Percentiles rank a stretch among this genome's conserved stretches.
These are phyloP conservation scores for Petroica traversi DNA, from an alignment of 2,113 vertebrate genomes.

Conservation along the genomic window DNA sequence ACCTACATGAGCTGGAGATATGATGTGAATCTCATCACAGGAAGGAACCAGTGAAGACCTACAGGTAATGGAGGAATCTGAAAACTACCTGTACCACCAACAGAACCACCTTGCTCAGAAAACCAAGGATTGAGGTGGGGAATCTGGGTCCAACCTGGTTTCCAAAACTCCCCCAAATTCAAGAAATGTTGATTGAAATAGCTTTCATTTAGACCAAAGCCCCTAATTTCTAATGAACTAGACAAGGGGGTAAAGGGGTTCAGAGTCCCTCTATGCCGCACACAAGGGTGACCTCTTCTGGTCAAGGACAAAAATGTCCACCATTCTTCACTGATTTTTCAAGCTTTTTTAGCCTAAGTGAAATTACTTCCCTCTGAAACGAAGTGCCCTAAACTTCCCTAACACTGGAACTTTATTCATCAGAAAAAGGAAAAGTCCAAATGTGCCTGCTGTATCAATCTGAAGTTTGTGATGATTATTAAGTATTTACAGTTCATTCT, in stretches of 20 bases:
- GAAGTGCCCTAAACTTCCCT: neutral
- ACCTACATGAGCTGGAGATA: neutral
- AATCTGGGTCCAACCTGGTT: neutral
- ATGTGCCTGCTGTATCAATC: neutral
- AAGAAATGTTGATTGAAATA: neutral
- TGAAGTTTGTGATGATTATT: neutral
- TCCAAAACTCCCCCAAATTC: neutral
- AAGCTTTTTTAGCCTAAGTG: neutral
- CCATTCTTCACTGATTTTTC: neutral
- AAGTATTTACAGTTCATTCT: neutral
- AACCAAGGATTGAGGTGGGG: neutral
- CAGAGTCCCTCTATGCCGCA: neutral
- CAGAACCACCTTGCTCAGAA: neutral
- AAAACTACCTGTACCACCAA: neutral
- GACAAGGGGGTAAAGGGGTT: neutral
- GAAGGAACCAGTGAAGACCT: neutral
- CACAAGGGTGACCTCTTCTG: conserved; percentile 52
- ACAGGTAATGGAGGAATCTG: neutral
- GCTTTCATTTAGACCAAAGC: neutral
- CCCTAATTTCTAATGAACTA: neutral
- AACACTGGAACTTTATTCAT: rapidly evolving
- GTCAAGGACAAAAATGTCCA: neutral
- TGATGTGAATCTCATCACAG: neutral
- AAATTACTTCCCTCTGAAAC: neutral
- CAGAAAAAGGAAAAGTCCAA: neutral